These are phyloP conservation scores for Menura novaehollandiae DNA, from an alignment of 2,113 vertebrate species.

Conservation along the genomic window DNA sequence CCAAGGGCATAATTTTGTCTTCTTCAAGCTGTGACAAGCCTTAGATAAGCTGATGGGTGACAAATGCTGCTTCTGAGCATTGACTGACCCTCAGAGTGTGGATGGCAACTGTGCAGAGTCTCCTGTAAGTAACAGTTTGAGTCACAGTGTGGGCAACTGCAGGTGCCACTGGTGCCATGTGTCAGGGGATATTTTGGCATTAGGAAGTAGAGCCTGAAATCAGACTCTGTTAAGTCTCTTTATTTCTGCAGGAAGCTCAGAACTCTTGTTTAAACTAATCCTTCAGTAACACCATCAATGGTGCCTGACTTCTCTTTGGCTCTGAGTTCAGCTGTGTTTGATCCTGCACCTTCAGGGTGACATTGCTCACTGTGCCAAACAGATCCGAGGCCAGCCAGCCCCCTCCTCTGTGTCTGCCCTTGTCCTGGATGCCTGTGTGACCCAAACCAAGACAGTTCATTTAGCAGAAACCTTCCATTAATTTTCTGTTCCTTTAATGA, in stretches of 20 bases:
- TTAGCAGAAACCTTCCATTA: not conserved
- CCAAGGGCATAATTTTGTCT: not conserved
- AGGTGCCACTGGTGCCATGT: not conserved
- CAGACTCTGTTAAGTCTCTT: not conserved
- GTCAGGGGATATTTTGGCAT: not conserved
- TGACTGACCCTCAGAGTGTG: not conserved
- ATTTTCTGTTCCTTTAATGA: not conserved
- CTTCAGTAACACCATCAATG: not conserved
- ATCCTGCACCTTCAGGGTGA: not conserved
- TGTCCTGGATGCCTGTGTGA: not conserved
- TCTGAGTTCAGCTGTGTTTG: not conserved
- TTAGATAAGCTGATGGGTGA: not conserved
- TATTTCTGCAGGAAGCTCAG: not conserved
- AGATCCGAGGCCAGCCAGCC: fast-evolving
- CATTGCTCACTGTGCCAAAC: not conserved
- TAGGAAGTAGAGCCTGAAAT: not conserved
- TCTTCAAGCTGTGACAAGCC: not conserved
- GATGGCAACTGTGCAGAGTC: not conserved
- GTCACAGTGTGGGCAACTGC: not conserved
- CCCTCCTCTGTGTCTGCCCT: not conserved
- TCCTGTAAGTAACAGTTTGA: not conserved
- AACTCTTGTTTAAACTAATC: not conserved
- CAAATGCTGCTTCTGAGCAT: not conserved
- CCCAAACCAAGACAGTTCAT: not conserved
- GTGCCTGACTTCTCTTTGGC: not conserved